Conservation (phyloP, 2,113 vertebrate genomes). For the Illadopsis cleaveri region DNA sequence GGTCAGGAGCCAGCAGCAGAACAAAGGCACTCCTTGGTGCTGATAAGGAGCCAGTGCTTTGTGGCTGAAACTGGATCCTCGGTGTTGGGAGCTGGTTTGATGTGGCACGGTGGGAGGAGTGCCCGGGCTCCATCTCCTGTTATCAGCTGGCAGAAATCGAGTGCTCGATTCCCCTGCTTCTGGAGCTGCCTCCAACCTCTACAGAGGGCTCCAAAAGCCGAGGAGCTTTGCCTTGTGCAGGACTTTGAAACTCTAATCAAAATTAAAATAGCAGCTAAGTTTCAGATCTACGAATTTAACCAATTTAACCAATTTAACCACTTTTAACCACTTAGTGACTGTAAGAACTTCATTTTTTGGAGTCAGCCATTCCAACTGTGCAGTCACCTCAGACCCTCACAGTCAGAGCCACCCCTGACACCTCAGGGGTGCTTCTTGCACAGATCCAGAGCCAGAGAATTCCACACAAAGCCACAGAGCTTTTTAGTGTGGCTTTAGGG, state of each 20-base stretch:
- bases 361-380: neutral
- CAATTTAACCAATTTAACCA: too few relatives aligned
- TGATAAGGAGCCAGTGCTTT: neutral
- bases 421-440: neutral
- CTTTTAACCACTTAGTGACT: neutral
- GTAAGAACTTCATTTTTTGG: neutral
- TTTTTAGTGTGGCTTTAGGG: neutral
- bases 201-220: neutral
- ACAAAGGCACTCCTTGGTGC: conserved; percentile 10
- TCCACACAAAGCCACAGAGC: neutral
- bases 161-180: neutral
- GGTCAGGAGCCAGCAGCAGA: neutral
- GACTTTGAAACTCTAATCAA: neutral
- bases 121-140: neutral
- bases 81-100: neutral
- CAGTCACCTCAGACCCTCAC: neutral
- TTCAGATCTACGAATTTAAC: neutral
- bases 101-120: neutral
- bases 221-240: neutral
- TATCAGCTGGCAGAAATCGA: neutral
- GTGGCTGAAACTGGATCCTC: conserved; percentile 30
- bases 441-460: neutral
- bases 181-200: neutral
- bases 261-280: neutral
- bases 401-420: neutral